phyloP scores from a whole-genome alignment of 2,888 invertebrate species.

The Coremacera marginata region DNA sequence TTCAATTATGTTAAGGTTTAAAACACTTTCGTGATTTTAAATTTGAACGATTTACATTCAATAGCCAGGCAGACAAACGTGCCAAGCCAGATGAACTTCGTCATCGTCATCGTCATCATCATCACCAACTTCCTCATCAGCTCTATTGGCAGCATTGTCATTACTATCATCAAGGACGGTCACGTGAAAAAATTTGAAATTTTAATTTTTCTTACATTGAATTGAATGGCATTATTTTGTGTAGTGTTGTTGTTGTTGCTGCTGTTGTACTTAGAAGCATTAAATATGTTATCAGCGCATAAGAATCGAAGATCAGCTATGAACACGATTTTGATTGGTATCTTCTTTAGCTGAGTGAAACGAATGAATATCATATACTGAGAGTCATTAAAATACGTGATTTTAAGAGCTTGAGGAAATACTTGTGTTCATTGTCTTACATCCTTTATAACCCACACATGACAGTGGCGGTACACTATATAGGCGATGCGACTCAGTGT shows the following conservation, averaged over 20 bases:
- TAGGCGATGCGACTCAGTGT: too few species aligned
- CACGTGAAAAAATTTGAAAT: slow-evolving; percentile 17
- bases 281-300: background rate
- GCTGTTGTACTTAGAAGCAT: background rate
- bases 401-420: too few species aligned
- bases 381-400: background rate
- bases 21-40: slow-evolving; percentile 43
- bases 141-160: slow-evolving; percentile 22
- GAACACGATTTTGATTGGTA: background rate
- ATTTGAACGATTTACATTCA: slow-evolving; percentile 45
- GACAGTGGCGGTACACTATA: too few species aligned
- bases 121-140: background rate
- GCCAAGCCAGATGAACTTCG: background rate
- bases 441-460: too few species aligned
- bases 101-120: background rate
- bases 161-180: slow-evolving; percentile 26
- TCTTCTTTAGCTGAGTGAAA: slow-evolving; percentile 45
- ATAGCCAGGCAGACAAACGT: background rate
- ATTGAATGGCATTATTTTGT: background rate
- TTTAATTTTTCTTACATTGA: background rate
- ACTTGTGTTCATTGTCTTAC: too few species aligned
- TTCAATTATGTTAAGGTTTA: slow-evolving; percentile 42
- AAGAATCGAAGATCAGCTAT: background rate
- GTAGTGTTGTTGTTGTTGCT: background rate
- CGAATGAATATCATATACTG: slow-evolving; percentile 53